Evolutionary conservation across 2,797 vertebrate genomes (phyloP).

Genomic region (Parambassis ranga): DNA sequence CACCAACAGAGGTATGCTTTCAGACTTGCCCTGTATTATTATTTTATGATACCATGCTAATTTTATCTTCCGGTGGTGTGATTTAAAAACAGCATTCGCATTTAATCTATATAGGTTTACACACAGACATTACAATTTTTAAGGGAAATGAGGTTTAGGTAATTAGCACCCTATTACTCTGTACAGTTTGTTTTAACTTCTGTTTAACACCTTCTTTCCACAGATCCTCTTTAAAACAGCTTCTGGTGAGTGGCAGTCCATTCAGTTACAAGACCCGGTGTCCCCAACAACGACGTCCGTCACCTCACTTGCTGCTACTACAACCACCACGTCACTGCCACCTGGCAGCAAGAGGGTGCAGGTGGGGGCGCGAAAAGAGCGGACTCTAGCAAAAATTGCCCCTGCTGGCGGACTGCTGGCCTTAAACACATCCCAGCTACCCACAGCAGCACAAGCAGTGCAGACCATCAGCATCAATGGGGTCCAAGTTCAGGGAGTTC

Average conservation of each 20-base stretch:
- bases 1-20: slow-evolving; percentile 88
- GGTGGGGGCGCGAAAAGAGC: slow-evolving; percentile 85
- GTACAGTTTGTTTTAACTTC: no score
- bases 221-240: slow-evolving; percentile 91
- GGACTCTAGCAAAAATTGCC: slow-evolving; percentile 92
- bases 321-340: slow-evolving; percentile 34
- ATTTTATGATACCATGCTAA: neutral
- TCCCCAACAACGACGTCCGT: slow-evolving; percentile 72
- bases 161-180: no score
- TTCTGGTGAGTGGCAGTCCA: slow-evolving; percentile 89
- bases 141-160: no score
- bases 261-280: slow-evolving; percentile 88
- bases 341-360: slow-evolving; percentile 55
- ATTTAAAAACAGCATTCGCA: no score
- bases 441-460: slow-evolving; percentile 87
- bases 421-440: slow-evolving; percentile 87
- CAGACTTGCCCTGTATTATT: neutral
- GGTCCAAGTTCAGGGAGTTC: slow-evolving; percentile 93
- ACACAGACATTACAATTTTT: no score
- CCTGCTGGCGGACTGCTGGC: slow-evolving; percentile 91
- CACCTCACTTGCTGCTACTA: slow-evolving; percentile 64
- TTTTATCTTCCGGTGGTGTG: neutral
- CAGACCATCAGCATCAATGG: slow-evolving; percentile 99
- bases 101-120: no score
- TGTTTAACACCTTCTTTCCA: neutral